These are phyloP conservation scores for Blera fallax DNA, from an alignment of 2,888 invertebrate species.

Conservation along the genomic window DNA sequence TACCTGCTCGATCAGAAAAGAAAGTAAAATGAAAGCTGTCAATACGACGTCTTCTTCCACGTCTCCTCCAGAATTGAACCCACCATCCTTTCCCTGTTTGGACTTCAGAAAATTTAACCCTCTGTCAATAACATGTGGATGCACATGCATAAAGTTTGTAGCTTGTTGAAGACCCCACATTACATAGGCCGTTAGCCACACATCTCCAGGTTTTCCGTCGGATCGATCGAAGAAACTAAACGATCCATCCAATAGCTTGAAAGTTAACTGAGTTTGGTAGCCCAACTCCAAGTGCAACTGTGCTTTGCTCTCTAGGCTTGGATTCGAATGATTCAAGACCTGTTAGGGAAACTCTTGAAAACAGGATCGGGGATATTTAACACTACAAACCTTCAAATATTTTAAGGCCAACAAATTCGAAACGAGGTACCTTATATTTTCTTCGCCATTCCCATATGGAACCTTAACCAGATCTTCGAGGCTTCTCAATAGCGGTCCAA, in stretches of 20 bases:
- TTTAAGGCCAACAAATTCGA: conserved; percentile 89
- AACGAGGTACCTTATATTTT: conserved; percentile 87
- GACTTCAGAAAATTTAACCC: conserved; percentile 88
- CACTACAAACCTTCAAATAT: conserved; percentile 86
- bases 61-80: conserved; percentile 89
- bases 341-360: conserved; percentile 23
- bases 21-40: conserved; percentile 89
- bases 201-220: conserved; percentile 84
- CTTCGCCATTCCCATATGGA: conserved; percentile 89
- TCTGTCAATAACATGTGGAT: conserved; percentile 85
- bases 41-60: conserved; percentile 86
- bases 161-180: conserved; percentile 89
- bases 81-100: conserved; percentile 88
- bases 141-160: conserved; percentile 86
- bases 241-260: conserved; percentile 92
- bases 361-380: neutral
- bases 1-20: conserved; percentile 86
- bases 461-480: conserved; percentile 85
- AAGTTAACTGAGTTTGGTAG: conserved; percentile 95
- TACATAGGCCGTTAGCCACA: conserved; percentile 93
- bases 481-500: conserved; percentile 85
- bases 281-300: conserved; percentile 87
- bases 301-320: conserved; percentile 85
- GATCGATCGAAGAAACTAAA: conserved; percentile 89
- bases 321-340: conserved; percentile 85